Conservation (phyloP, 2,113 vertebrate genomes). For the Heloderma charlesbogerti region DNA sequence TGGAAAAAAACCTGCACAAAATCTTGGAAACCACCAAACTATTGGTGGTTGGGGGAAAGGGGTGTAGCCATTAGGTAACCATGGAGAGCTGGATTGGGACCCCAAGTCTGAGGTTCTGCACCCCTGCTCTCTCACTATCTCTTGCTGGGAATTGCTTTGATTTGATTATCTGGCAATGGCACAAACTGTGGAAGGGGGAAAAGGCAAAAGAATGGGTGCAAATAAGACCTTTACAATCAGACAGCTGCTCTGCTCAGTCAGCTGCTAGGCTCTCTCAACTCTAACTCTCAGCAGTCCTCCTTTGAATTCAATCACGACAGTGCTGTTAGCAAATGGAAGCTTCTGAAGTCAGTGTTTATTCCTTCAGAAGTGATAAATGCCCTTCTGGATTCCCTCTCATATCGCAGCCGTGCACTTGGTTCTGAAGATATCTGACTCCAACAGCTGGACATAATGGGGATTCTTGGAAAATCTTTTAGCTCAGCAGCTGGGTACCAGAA, state of each 20-base stretch:
- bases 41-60: too few species aligned
- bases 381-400: background rate
- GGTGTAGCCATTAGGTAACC: too few species aligned
- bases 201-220: fast-evolving
- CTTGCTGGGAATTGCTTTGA: background rate
- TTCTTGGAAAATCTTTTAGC: constrained; percentile 76
- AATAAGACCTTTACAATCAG: background rate
- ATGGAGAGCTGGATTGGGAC: too few species aligned
- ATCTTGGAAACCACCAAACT: too few species aligned
- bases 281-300: background rate
- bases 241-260: background rate
- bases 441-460: constrained; percentile 87
- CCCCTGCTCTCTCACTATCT: background rate
- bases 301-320: background rate
- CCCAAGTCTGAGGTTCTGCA: background rate
- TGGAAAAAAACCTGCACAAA: too few species aligned
- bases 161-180: background rate
- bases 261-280: background rate
- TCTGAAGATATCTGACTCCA: constrained; percentile 75
- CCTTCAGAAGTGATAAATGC: background rate
- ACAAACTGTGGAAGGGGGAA: background rate
- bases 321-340: constrained; percentile 3
- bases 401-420: constrained; percentile 55
- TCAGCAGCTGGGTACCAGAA: constrained; percentile 85
- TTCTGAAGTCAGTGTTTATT: background rate